Evolutionary conservation across 2,888 invertebrate genomes (phyloP).

Genomic region (Meiosimyza platycephala): DNA sequence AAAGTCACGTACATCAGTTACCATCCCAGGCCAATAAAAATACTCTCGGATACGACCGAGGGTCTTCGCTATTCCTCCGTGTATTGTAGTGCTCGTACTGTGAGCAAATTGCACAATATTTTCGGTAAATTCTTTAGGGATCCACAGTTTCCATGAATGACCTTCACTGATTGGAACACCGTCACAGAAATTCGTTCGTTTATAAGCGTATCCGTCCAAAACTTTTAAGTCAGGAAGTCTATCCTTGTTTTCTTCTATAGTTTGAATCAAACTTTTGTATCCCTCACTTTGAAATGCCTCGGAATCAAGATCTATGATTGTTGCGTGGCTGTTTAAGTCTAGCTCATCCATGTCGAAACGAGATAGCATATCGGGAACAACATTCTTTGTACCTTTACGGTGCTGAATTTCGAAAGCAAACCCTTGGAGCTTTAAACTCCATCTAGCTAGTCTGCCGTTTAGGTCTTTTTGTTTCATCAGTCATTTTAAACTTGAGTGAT

Average conservation of each 20-base stretch:
- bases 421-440: conserved; percentile 46
- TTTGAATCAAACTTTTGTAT: background rate
- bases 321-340: too few species aligned
- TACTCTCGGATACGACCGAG: too few species aligned
- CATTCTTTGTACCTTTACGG: conserved; percentile 47
- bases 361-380: conserved; percentile 49
- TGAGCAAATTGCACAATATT: background rate
- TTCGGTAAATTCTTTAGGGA: background rate
- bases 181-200: background rate
- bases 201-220: background rate
- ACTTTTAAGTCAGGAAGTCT: too few species aligned
- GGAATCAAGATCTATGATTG: background rate
- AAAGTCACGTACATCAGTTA: background rate
- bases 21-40: background rate
- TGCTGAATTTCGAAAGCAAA: conserved; percentile 46
- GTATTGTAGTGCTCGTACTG: background rate
- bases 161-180: background rate
- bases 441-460: conserved; percentile 46
- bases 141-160: background rate
- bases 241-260: background rate
- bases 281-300: background rate
- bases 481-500: conserved; percentile 32
- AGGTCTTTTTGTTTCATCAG: conserved; percentile 27
- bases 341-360: conserved; percentile 12
- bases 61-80: background rate